A percentile compares a stretch with the other conserved stretches of the same genome.
phyloP scores from a whole-genome alignment of 2,797 vertebrate species.

The Leptodactylus fallax region DNA sequence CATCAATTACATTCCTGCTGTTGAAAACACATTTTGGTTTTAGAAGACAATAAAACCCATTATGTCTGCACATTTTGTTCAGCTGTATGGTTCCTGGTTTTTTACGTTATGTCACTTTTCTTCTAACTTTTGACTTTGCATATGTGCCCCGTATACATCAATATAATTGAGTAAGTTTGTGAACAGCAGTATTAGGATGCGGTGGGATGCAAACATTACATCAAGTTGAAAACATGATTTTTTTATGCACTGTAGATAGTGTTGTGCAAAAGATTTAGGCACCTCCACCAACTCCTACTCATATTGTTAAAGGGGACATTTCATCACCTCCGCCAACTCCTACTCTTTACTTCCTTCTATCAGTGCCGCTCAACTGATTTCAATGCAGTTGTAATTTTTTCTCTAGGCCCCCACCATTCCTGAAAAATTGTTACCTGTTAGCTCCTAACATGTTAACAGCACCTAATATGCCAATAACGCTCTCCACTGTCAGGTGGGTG shows the following conservation, averaged over 20 bases:
- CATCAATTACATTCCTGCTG: slow-evolving; percentile 19
- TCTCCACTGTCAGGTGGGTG: too few relatives aligned
- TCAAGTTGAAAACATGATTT: not conserved
- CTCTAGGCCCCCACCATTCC: too few relatives aligned
- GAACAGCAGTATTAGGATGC: not conserved
- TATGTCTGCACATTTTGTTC: not conserved
- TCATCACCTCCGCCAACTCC: too few relatives aligned
- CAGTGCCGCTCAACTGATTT: too few relatives aligned
- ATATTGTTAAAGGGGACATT: too few relatives aligned
- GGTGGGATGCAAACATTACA: not conserved
- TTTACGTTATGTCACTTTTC: not conserved
- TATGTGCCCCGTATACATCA: not conserved
- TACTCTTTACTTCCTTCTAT: too few relatives aligned
- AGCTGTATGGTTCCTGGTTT: not conserved
- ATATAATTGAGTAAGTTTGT: not conserved
- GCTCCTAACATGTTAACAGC: too few relatives aligned
- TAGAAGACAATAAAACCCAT: slow-evolving; percentile 19
- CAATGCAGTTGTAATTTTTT: too few relatives aligned
- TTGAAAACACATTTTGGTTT: slow-evolving; percentile 7
- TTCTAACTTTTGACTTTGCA: not conserved
- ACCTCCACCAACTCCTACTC: too few relatives aligned
- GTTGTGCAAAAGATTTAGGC: too few relatives aligned
- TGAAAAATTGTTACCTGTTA: too few relatives aligned
- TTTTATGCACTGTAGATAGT: not conserved
- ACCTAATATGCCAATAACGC: too few relatives aligned